phyloP scores from a whole-genome alignment of 23 tunicate genomes.

The Corella eumyota region DNA sequence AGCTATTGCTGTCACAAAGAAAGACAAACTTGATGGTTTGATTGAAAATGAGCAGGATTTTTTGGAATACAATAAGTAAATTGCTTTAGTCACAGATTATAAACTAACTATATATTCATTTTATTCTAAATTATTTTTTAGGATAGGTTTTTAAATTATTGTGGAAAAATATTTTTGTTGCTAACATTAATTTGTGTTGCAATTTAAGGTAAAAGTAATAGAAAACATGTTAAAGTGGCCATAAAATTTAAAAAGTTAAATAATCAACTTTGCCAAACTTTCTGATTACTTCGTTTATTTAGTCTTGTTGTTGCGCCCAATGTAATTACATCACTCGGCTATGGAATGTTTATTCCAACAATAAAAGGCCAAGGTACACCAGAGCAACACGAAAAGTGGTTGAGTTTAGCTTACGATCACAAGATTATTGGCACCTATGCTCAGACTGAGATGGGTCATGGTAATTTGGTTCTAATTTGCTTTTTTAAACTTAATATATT shows the following conservation, averaged over 20 bases:
- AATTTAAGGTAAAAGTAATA: too few relatives aligned
- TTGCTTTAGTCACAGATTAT: neutral
- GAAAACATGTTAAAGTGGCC: too few relatives aligned
- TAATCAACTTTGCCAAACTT: too few relatives aligned
- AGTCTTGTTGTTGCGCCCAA: slow-evolving; percentile 26
- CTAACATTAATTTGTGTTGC: too few relatives aligned
- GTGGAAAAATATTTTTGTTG: too few relatives aligned
- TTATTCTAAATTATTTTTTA: too few relatives aligned
- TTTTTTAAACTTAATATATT: too few relatives aligned
- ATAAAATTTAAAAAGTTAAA: too few relatives aligned
- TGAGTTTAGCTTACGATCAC: slow-evolving; percentile 25
- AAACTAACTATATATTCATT: too few relatives aligned
- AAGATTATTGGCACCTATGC: slow-evolving; percentile 80
- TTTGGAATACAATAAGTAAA: slow-evolving; percentile 21
- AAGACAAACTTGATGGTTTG: slow-evolving; percentile 15
- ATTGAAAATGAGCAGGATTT: slow-evolving; percentile 22
- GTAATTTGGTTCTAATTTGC: slow-evolving; percentile 11
- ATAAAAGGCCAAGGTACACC: slow-evolving; percentile 34
- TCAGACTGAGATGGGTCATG: slow-evolving; percentile 93
- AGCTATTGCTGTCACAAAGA: slow-evolving; percentile 22
- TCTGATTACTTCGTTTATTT: too few relatives aligned
- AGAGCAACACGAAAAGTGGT: slow-evolving; percentile 59
- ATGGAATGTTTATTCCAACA: slow-evolving; percentile 76
- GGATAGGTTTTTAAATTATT: too few relatives aligned
- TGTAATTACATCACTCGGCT: slow-evolving; percentile 64